Percentiles rank a stretch among this genome's conserved stretches.
Evolutionary conservation across 1,140 invertebrate genomes (phyloP).

Genomic region (Centruroides sculpturatus): DNA sequence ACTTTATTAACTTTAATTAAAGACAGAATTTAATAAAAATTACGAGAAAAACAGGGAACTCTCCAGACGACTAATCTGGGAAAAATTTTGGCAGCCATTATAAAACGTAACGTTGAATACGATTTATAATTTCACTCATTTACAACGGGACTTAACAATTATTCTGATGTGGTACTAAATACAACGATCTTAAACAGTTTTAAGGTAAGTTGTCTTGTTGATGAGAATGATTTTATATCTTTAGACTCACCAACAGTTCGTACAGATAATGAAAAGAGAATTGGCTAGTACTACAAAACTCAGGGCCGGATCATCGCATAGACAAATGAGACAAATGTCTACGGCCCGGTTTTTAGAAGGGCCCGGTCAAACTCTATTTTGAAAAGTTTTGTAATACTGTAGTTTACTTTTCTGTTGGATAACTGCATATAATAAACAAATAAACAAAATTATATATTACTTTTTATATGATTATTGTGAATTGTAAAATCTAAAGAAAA

Average conservation of each 20-base stretch:
- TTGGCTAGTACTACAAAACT: not conserved
- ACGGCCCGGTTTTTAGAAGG: no score
- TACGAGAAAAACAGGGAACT: constrained; percentile 13
- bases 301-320: no score
- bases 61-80: constrained; percentile 11
- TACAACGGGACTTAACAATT: constrained; percentile 27
- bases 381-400: no score
- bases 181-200: no score
- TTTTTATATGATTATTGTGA: no score
- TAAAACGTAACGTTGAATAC: constrained; percentile 9
- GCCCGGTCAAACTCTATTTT: no score
- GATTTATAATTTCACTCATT: constrained; percentile 21
- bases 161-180: constrained; percentile 20
- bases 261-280: constrained; percentile 9
- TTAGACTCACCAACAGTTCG: constrained; percentile 19
- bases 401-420: no score
- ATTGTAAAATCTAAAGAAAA: no score
- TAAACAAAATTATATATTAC: no score
- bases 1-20: not conserved
- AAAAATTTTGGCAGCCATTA: constrained; percentile 8
- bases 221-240: not conserved
- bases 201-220: no score
- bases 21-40: constrained; percentile 6
- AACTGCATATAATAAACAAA: no score
- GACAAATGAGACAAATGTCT: no score